Evolutionary conservation across 2,113 vertebrate genomes (phyloP).

Genomic region (Spheniscus mendiculus): DNA sequence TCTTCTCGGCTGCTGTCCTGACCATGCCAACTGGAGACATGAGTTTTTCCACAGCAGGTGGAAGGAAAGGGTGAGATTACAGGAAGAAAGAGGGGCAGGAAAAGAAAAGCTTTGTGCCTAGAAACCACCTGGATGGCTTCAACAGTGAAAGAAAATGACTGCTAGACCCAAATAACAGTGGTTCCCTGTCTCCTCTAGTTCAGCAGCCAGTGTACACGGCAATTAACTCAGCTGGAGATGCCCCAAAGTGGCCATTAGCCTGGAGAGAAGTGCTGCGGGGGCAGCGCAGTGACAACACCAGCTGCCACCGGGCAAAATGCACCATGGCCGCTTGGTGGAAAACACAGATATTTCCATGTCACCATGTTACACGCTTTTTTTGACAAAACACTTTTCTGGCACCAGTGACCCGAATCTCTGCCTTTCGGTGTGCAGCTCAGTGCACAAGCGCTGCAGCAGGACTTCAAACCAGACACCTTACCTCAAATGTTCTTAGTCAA

Average conservation of each 20-base stretch:
- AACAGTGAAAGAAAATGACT: not conserved
- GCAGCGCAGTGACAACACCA: rapidly evolving
- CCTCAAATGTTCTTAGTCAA: not conserved
- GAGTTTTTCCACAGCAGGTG: not conserved
- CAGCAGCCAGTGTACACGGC: rapidly evolving
- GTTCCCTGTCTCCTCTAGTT: rapidly evolving
- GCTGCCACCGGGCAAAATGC: not conserved
- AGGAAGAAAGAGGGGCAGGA: not conserved
- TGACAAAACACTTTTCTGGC: not conserved
- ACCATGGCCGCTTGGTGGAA: rapidly evolving
- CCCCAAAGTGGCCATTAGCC: not conserved
- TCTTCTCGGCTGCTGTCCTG: not conserved
- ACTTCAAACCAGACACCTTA: not conserved
- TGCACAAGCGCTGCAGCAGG: rapidly evolving
- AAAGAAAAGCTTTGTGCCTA: not conserved
- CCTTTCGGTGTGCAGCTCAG: rapidly evolving
- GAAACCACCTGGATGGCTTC: not conserved
- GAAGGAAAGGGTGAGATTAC: not conserved
- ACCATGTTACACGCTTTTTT: not conserved
- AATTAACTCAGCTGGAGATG: not conserved
- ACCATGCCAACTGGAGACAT: rapidly evolving
- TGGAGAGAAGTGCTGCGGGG: not conserved
- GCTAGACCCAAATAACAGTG: not conserved
- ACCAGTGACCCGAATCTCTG: not conserved
- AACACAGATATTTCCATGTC: not conserved